These are phyloP conservation scores for Apamea epomidion DNA, from an alignment of 2,888 invertebrate genomes.

Conservation along the genomic window DNA sequence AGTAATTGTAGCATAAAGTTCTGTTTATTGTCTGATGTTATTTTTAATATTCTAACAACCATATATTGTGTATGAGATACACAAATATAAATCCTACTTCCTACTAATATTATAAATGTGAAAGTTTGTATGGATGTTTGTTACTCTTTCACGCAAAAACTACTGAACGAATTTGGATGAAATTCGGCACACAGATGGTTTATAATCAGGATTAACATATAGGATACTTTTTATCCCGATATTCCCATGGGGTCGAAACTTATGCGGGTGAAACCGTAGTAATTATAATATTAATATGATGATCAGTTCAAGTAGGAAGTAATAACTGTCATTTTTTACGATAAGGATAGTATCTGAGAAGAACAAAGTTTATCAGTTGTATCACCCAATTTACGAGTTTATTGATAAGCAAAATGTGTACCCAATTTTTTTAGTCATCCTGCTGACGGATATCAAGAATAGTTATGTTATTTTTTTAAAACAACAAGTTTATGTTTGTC, in stretches of 20 bases:
- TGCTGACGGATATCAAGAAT: neutral
- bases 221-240: too few species aligned
- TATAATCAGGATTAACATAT: too few species aligned
- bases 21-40: neutral
- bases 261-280: too few species aligned
- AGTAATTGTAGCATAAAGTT: neutral
- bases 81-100: neutral
- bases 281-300: neutral
- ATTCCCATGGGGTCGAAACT: too few species aligned
- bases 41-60: neutral
- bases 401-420: constrained; percentile 11
- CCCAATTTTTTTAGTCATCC: neutral
- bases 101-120: too few species aligned
- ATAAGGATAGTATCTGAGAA: constrained; percentile 23
- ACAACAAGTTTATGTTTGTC: neutral
- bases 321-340: neutral
- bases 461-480: too few species aligned
- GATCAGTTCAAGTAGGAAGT: neutral
- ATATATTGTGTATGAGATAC: neutral
- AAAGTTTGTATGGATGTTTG: too few species aligned
- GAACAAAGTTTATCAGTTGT: constrained; percentile 48
- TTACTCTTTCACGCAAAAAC: too few species aligned
- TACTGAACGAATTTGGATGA: too few species aligned
- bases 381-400: constrained; percentile 25
- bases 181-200: too few species aligned